Percentiles rank a stretch among this genome's conserved stretches.
Evolutionary conservation across 2,113 vertebrate genomes (phyloP).

Genomic region (Bagarius yarrelli): DNA sequence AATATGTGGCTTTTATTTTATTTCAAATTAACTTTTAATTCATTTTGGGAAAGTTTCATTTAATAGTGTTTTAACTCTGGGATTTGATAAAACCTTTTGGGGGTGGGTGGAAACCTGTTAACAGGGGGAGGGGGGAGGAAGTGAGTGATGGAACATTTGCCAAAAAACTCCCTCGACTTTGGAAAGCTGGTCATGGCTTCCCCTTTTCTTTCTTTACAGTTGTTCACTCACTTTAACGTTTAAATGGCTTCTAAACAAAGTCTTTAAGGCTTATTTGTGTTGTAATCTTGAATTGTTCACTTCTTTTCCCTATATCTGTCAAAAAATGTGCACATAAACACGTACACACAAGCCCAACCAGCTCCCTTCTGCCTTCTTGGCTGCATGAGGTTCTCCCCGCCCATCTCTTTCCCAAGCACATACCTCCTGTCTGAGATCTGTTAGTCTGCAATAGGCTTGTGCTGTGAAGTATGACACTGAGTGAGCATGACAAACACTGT

Average conservation of each 20-base stretch:
- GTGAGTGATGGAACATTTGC: slow-evolving; percentile 34
- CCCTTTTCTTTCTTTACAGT: slow-evolving; percentile 28
- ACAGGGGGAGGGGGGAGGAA: slow-evolving; percentile 22
- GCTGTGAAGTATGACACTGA: background rate
- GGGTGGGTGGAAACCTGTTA: slow-evolving; percentile 33
- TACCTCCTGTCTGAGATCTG: slow-evolving; percentile 29
- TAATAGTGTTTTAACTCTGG: slow-evolving; percentile 1
- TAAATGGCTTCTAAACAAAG: slow-evolving; percentile 44
- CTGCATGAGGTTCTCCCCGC: slow-evolving; percentile 37
- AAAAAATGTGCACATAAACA: slow-evolving; percentile 1
- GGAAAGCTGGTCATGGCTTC: background rate
- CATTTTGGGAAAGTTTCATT: background rate
- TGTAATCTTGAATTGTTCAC: slow-evolving; percentile 53
- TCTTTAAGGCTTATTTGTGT: background rate
- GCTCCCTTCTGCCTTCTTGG: slow-evolving; percentile 18
- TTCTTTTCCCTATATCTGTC: slow-evolving; percentile 34
- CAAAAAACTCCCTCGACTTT: slow-evolving; percentile 20
- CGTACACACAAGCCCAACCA: slow-evolving; percentile 28
- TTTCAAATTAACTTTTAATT: background rate
- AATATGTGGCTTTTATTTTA: background rate
- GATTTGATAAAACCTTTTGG: background rate
- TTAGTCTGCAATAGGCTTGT: slow-evolving; percentile 24
- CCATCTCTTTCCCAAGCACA: slow-evolving; percentile 53
- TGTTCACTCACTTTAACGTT: slow-evolving; percentile 54
- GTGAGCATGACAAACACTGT: background rate